Evolutionary conservation across 2,113 vertebrate genomes (phyloP).

Genomic region (Daboia siamensis): DNA sequence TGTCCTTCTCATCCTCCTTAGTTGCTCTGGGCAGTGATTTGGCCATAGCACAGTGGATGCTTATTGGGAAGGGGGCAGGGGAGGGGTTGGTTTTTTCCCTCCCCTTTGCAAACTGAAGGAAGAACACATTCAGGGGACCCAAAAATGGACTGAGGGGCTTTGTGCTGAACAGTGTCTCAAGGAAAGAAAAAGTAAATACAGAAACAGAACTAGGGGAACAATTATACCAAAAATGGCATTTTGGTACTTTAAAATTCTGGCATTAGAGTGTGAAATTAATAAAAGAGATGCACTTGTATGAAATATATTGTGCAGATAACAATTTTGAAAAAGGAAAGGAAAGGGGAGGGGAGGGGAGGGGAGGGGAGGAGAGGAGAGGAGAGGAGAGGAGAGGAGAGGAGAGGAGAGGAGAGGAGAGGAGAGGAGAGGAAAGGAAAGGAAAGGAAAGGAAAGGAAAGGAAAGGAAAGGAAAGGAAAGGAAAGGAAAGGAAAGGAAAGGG

Average conservation of each 20-base stretch:
- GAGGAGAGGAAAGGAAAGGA: neutral
- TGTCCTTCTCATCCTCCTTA: neutral
- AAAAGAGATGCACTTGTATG: neutral
- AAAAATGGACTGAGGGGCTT: neutral
- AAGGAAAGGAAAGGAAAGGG: neutral
- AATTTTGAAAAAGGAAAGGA: neutral
- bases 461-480: neutral
- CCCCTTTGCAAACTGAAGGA: neutral
- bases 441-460: neutral
- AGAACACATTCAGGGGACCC: neutral
- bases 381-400: neutral
- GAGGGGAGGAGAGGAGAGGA: neutral
- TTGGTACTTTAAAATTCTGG: neutral
- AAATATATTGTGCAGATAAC: neutral
- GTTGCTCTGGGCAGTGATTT: neutral
- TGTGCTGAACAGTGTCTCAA: neutral
- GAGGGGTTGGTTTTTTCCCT: no score
- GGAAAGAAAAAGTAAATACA: neutral
- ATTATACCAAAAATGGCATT: neutral
- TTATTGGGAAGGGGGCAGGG: neutral
- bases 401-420: neutral
- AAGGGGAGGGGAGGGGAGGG: no score
- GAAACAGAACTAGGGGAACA: neutral
- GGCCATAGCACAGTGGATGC: neutral
- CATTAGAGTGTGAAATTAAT: neutral